Percentiles rank a stretch among this genome's conserved stretches.
Evolutionary conservation across 2,888 invertebrate species (phyloP).

Genomic region (Plemyria rubiginata): DNA sequence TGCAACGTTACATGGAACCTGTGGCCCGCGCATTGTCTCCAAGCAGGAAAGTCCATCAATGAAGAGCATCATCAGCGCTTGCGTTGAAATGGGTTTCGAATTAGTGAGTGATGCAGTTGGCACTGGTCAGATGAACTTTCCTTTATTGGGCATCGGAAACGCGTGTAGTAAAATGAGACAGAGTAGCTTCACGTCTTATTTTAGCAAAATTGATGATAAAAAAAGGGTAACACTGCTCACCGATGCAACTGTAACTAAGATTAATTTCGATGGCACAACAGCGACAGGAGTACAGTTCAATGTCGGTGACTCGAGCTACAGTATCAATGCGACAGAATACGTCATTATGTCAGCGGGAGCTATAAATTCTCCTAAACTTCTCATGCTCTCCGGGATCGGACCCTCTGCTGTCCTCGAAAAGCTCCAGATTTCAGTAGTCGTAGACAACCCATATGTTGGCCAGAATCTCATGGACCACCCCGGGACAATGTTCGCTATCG

Average conservation of each 20-base stretch:
- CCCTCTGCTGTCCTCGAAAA: constrained; percentile 46
- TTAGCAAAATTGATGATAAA: constrained; percentile 4
- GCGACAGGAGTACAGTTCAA: constrained; percentile 53
- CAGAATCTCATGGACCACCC: constrained; percentile 41
- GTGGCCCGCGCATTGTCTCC: constrained; percentile 5
- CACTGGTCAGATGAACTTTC: neutral
- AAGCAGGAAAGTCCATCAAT: neutral
- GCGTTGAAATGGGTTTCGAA: constrained; percentile 9
- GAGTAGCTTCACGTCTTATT: neutral
- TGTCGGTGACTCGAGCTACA: constrained; percentile 34
- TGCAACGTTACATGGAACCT: constrained; percentile 5
- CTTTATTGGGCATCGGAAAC: constrained; percentile 8
- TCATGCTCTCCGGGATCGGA: constrained; percentile 61
- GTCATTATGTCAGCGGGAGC: constrained; percentile 57
- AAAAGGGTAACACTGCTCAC: constrained; percentile 2
- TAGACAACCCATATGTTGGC: constrained; percentile 32
- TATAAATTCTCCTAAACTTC: constrained; percentile 50
- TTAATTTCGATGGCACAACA: constrained; percentile 48
- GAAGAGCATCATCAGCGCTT: neutral
- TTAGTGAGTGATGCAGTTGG: constrained; percentile 5
- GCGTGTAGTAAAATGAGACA: neutral
- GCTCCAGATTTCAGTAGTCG: constrained; percentile 43
- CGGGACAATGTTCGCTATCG: neutral
- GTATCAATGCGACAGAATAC: constrained; percentile 46
- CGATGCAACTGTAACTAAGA: constrained; percentile 16